These are phyloP conservation scores for Dicyrtoma fusca DNA, from an alignment of 2,888 invertebrate species.

Conservation along the genomic window DNA sequence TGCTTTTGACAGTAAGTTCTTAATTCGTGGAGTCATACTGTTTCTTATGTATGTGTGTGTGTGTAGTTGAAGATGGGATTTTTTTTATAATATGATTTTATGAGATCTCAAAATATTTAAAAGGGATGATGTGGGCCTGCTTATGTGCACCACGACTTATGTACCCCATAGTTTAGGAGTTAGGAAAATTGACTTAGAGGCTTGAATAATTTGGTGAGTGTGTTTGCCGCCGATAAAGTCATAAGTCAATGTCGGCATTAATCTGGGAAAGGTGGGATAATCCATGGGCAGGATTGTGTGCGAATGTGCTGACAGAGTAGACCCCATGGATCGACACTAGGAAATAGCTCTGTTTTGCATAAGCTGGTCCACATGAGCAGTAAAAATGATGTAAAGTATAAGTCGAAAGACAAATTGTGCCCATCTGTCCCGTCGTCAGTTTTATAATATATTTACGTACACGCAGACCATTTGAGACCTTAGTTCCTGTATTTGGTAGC, in stretches of 20 bases:
- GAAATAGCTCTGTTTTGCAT: slow-evolving; percentile 40
- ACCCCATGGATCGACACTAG: slow-evolving; percentile 39
- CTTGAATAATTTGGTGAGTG: slow-evolving; percentile 5
- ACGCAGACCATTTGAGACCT: not conserved
- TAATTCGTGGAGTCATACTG: slow-evolving; percentile 18
- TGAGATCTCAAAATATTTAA: too few relatives aligned
- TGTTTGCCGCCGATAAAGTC: slow-evolving; percentile 36
- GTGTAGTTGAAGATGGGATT: too few relatives aligned
- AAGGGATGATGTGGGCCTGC: not conserved
- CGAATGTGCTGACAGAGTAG: slow-evolving; percentile 38
- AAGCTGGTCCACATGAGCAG: slow-evolving; percentile 52
- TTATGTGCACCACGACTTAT: too few relatives aligned
- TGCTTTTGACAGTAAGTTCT: slow-evolving; percentile 79
- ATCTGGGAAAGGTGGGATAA: slow-evolving; percentile 44
- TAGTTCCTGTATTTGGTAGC: not conserved
- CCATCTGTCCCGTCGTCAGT: slow-evolving; percentile 45
- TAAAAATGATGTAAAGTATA: slow-evolving; percentile 46
- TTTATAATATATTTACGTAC: not conserved
- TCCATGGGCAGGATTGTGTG: slow-evolving; percentile 35
- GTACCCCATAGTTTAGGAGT: not conserved
- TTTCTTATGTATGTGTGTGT: not conserved
- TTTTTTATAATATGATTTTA: too few relatives aligned
- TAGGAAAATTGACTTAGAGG: not conserved
- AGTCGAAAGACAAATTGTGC: slow-evolving; percentile 53
- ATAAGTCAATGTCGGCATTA: slow-evolving; percentile 45